These are phyloP conservation scores for Corythaixoides concolor DNA, from an alignment of 2,113 vertebrate genomes.

Conservation along the genomic window DNA sequence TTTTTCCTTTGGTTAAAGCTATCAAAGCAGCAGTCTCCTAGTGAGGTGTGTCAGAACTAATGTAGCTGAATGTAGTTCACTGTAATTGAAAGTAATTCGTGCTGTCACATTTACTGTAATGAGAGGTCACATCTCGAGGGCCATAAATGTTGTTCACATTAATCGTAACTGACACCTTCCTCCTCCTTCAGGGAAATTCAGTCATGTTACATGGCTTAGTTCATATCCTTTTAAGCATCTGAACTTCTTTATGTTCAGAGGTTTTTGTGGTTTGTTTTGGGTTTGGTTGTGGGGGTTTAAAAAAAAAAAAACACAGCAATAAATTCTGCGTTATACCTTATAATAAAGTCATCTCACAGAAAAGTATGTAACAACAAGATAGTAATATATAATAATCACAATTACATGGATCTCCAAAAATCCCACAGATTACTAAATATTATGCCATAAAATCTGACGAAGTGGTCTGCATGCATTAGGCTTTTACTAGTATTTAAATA, in stretches of 20 bases:
- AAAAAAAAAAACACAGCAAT: not conserved
- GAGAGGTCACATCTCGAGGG: conserved; percentile 69
- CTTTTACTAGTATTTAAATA: not conserved
- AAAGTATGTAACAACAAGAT: not conserved
- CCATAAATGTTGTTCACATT: conserved; percentile 65
- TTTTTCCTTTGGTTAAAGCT: conserved; percentile 5
- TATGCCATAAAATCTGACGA: not conserved
- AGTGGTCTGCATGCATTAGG: not conserved
- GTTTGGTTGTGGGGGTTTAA: not conserved
- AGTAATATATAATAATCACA: not conserved
- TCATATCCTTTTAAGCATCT: conserved; percentile 43
- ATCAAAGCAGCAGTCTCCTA: conserved; percentile 53
- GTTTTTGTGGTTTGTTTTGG: not conserved
- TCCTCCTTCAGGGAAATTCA: conserved; percentile 63
- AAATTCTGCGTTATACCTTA: not conserved
- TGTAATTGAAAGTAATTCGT: conserved; percentile 77
- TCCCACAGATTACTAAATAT: not conserved
- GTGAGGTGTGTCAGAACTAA: conserved; percentile 61
- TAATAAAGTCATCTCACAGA: not conserved
- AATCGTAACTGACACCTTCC: conserved; percentile 73
- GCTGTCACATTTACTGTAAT: conserved; percentile 76
- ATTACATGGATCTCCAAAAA: not conserved
- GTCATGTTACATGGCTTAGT: not conserved
- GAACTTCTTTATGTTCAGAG: not conserved
- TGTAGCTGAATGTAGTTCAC: conserved; percentile 59